These are phyloP conservation scores for Acrobasis suavella DNA, from an alignment of 2,888 invertebrate genomes.

Conservation along the genomic window DNA sequence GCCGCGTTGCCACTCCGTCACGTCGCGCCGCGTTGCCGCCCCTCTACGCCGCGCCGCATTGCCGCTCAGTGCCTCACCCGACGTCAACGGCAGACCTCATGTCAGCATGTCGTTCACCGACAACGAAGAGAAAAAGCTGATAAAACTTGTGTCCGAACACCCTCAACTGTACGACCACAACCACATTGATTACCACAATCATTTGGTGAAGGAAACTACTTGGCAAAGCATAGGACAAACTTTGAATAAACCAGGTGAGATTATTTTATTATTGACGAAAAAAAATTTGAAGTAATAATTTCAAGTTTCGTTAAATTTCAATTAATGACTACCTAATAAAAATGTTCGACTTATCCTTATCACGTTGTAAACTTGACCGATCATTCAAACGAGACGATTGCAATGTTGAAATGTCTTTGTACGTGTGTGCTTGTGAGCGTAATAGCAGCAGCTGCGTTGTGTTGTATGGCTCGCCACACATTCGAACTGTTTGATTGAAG, in stretches of 20 bases:
- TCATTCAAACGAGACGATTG: not conserved
- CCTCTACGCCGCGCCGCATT: not conserved
- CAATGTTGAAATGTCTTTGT: not conserved
- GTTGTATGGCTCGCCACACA: not conserved
- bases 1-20: not conserved
- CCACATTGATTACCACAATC: constrained; percentile 4
- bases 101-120: constrained; percentile 7
- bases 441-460: not conserved
- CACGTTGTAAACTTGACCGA: not conserved
- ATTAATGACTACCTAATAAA: no score
- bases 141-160: constrained; percentile 3
- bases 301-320: no score
- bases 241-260: constrained; percentile 2
- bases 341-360: not conserved
- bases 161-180: not conserved
- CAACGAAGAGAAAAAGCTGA: not conserved
- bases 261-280: not conserved
- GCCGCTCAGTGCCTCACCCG: constrained; percentile 8
- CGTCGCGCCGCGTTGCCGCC: constrained; percentile 4
- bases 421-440: not conserved
- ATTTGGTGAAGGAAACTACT: not conserved
- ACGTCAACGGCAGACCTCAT: not conserved
- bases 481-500: no score
- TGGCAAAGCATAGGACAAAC: constrained; percentile 1
- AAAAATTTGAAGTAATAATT: no score